Evolutionary conservation across 2,113 vertebrate genomes (phyloP).

Genomic region (Triplophysa siluroides): DNA sequence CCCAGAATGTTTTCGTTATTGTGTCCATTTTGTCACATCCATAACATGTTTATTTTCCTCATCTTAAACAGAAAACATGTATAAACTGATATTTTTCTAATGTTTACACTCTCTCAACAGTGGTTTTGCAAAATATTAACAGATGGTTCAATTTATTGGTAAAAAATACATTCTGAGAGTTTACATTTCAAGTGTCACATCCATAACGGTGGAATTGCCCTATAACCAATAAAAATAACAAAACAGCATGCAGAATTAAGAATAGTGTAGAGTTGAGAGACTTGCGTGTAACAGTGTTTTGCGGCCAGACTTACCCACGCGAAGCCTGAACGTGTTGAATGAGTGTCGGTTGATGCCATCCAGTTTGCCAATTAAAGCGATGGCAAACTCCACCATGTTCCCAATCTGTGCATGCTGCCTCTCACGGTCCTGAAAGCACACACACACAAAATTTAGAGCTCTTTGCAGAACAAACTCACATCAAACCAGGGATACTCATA

Average conservation of each 20-base stretch:
- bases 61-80: too few species aligned
- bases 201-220: too few species aligned
- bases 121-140: too few species aligned
- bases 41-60: too few species aligned
- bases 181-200: too few species aligned
- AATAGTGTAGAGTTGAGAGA: background rate
- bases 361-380: conserved; percentile 92
- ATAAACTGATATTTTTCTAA: too few species aligned
- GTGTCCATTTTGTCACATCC: too few species aligned
- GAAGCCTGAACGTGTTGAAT: conserved; percentile 93
- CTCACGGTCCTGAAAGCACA: conserved; percentile 79
- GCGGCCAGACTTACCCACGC: conserved; percentile 82
- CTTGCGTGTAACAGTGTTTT: background rate
- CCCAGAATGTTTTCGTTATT: too few species aligned
- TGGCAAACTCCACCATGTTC: conserved; percentile 95
- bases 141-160: too few species aligned
- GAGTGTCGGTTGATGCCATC: conserved; percentile 98
- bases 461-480: background rate
- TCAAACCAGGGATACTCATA: background rate
- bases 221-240: too few species aligned
- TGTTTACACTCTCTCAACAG: too few species aligned
- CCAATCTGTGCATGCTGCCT: conserved; percentile 90
- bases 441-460: background rate
- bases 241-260: background rate
- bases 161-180: too few species aligned